Conservation (phyloP, 2,797 vertebrate species). For the Acanthiza pusilla region DNA sequence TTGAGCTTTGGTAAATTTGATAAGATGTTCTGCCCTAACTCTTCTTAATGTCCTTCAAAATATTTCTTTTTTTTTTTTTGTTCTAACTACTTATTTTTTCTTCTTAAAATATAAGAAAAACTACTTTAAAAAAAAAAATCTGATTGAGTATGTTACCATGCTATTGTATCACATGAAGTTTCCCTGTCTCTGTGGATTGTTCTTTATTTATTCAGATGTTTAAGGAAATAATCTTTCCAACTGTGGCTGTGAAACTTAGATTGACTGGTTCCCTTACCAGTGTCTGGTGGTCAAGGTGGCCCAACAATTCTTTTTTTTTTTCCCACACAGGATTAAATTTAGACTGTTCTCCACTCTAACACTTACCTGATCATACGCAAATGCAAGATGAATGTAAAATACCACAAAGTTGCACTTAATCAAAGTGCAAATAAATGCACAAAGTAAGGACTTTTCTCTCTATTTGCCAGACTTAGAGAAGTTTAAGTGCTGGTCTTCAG, state of each 20-base stretch:
- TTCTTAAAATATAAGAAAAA: neutral
- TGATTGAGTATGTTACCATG: fast-evolving
- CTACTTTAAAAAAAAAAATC: neutral
- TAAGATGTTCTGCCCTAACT: neutral
- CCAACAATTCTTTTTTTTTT: neutral
- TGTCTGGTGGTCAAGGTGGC: neutral
- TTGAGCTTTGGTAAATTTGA: neutral
- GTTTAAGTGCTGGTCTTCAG: neutral
- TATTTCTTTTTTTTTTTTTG: neutral
- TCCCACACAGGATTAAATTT: neutral
- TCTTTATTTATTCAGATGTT: neutral
- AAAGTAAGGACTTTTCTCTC: neutral
- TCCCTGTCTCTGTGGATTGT: neutral
- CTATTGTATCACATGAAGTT: neutral
- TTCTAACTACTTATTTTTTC: neutral
- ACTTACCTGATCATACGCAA: neutral
- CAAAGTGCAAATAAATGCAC: neutral
- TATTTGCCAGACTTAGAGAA: neutral
- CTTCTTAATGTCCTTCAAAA: neutral
- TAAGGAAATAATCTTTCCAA: neutral
- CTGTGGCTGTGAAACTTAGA: neutral
- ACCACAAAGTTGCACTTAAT: neutral
- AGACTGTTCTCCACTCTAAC: neutral
- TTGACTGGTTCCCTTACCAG: neutral
- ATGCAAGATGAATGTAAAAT: neutral